Conservation (phyloP, 2,888 invertebrate species). For the Darwinula stevensoni region DNA sequence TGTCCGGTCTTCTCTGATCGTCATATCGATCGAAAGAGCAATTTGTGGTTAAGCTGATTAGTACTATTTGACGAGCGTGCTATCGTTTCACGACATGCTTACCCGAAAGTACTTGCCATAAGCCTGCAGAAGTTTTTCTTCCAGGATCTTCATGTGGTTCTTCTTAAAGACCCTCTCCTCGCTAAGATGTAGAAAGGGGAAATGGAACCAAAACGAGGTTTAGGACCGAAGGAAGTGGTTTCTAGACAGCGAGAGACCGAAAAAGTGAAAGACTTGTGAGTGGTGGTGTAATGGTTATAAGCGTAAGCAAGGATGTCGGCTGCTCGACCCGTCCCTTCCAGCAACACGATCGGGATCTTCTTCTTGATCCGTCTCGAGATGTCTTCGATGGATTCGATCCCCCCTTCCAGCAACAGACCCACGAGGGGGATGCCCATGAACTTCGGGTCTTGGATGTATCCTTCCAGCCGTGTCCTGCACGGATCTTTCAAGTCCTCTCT, state of each 20-base stretch:
- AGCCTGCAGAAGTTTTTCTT: background rate
- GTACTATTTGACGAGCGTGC: too few relatives aligned
- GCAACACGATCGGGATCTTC: constrained; percentile 17
- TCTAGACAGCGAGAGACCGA: too few relatives aligned
- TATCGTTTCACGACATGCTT: background rate
- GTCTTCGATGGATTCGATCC: constrained; percentile 15
- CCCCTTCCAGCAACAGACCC: constrained; percentile 17
- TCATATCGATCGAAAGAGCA: too few relatives aligned
- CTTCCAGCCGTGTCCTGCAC: constrained; percentile 8
- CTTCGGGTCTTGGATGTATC: constrained; percentile 9
- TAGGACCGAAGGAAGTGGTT: too few relatives aligned
- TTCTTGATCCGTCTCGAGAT: constrained; percentile 14
- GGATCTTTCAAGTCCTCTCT: too few relatives aligned
- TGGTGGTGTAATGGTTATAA: background rate
- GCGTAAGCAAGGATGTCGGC: constrained; percentile 15
- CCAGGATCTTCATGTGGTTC: background rate
- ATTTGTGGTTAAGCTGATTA: too few relatives aligned
- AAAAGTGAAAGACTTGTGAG: background rate
- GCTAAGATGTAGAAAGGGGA: too few relatives aligned
- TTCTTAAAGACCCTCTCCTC: background rate
- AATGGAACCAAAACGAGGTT: too few relatives aligned
- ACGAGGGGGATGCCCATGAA: constrained; percentile 18
- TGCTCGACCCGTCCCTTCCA: constrained; percentile 17
- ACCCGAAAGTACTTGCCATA: background rate
- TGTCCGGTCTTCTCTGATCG: background rate